Conservation (phyloP, 2,888 invertebrate species). For the Onthophagus sagittarius region DNA sequence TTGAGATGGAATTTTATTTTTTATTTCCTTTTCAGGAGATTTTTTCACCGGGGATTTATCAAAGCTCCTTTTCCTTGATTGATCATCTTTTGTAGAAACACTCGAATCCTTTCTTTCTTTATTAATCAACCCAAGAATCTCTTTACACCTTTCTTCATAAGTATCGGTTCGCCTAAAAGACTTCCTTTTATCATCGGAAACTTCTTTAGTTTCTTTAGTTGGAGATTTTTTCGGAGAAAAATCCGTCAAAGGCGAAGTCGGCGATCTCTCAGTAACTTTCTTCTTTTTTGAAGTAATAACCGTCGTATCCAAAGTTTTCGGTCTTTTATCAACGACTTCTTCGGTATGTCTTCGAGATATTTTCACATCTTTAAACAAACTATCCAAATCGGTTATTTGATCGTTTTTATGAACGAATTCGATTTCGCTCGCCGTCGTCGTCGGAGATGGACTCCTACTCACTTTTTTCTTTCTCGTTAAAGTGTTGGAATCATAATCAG, state of each 20-base stretch:
- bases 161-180: conserved; percentile 66
- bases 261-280: conserved; percentile 40
- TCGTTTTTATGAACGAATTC: conserved; percentile 40
- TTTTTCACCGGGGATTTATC: conserved; percentile 24
- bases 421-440: conserved; percentile 54
- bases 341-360: conserved; percentile 23
- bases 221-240: conserved; percentile 13
- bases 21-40: conserved; percentile 20
- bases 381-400: conserved; percentile 41
- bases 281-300: conserved; percentile 34
- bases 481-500: conserved; percentile 30
- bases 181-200: conserved; percentile 45
- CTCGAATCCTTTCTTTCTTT: conserved; percentile 29
- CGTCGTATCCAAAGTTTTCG: conserved; percentile 34
- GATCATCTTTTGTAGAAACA: not conserved
- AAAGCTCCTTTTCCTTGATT: not conserved
- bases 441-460: conserved; percentile 37
- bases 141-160: conserved; percentile 68
- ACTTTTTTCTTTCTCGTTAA: conserved; percentile 30
- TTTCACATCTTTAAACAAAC: not conserved
- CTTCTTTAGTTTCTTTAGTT: conserved; percentile 19
- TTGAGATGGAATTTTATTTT: too few relatives aligned
- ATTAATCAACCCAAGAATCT: conserved; percentile 63
- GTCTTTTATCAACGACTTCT: conserved; percentile 26
- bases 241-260: conserved; percentile 37